phyloP scores from a whole-genome alignment of 2,113 vertebrate species.

The Crotophaga sulcirostris region DNA sequence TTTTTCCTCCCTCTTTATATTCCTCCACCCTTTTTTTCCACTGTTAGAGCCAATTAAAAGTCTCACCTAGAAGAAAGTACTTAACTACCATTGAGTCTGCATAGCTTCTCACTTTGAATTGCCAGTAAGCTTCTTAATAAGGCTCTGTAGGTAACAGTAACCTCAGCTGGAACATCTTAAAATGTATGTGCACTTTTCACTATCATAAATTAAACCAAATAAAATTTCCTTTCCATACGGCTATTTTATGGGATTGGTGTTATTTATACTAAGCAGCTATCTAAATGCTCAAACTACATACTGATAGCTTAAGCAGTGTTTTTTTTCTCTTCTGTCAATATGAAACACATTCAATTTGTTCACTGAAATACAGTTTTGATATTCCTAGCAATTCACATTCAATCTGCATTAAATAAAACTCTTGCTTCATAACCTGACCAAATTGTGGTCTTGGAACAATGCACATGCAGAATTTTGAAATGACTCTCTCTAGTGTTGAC shows the following conservation, averaged over 20 bases:
- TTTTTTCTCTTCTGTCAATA: neutral
- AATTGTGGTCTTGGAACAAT: neutral
- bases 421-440: neutral
- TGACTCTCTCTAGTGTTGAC: neutral
- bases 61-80: neutral
- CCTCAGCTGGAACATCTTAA: neutral
- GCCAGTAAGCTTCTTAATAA: constrained; percentile 1
- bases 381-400: neutral
- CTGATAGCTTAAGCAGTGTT: neutral
- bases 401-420: neutral
- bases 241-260: neutral
- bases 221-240: neutral
- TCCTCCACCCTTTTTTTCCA: neutral
- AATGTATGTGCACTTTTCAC: neutral
- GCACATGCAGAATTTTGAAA: neutral
- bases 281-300: neutral
- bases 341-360: neutral
- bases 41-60: neutral
- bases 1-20: neutral
- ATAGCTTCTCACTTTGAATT: neutral
- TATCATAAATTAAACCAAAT: neutral
- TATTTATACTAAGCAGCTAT: neutral
- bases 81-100: neutral
- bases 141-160: neutral
- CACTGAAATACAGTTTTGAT: neutral